phyloP scores from a whole-genome alignment of 2,797 vertebrate genomes.

The Mus minutoides region DNA sequence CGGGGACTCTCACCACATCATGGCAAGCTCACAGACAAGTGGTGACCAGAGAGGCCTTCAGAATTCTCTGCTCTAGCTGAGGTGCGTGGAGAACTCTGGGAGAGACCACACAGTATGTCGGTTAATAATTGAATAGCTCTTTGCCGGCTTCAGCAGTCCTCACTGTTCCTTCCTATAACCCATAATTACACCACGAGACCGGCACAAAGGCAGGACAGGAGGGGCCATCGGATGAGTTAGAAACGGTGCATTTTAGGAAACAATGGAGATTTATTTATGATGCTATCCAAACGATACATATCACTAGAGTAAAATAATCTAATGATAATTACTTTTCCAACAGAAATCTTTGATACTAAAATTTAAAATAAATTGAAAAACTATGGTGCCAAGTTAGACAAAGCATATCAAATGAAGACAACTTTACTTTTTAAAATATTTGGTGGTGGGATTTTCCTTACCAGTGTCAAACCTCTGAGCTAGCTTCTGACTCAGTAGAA shows the following conservation, averaged over 20 bases:
- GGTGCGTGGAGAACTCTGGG: not conserved
- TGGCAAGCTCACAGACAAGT: not conserved
- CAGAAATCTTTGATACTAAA: slow-evolving; percentile 31
- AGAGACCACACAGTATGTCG: not conserved
- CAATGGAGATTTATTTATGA: slow-evolving; percentile 9
- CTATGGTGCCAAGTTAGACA: not conserved
- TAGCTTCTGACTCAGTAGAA: slow-evolving; percentile 33
- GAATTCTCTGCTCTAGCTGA: not conserved
- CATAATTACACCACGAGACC: not conserved
- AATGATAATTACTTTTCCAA: not conserved
- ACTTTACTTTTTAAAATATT: not conserved
- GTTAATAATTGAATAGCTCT: not conserved
- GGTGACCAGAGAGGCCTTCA: not conserved
- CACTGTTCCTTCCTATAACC: not conserved
- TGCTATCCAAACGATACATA: not conserved
- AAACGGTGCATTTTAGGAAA: slow-evolving; percentile 2
- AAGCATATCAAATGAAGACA: not conserved
- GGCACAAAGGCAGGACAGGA: not conserved
- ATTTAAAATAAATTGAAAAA: slow-evolving; percentile 52
- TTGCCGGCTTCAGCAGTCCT: not conserved
- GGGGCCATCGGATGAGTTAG: not conserved
- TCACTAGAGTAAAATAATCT: slow-evolving; percentile 44
- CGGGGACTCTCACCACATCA: not conserved
- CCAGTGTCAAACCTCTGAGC: slow-evolving; percentile 18
- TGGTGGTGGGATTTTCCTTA: slow-evolving; percentile 20